A percentile compares a stretch with the other conserved stretches of the same genome.
These are phyloP conservation scores for Cacatua alba DNA, from an alignment of 2,113 vertebrate species.

Conservation along the genomic window DNA sequence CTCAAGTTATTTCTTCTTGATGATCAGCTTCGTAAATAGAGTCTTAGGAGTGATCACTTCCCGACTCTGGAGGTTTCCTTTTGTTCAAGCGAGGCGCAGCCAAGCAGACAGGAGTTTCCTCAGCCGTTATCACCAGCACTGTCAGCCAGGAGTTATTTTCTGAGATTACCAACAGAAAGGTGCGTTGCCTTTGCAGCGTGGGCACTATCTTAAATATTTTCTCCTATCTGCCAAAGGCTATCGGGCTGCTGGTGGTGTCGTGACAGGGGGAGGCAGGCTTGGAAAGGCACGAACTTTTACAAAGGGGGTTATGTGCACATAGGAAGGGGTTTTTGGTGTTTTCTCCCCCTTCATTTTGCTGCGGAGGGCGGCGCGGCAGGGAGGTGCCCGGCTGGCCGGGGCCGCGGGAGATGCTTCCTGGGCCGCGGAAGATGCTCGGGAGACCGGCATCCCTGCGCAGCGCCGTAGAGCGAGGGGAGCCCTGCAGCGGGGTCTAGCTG, in stretches of 20 bases:
- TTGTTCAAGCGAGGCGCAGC: constrained; percentile 67
- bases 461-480: neutral
- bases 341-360: neutral
- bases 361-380: neutral
- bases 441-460: rapidly evolving
- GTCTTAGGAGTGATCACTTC: constrained; percentile 43
- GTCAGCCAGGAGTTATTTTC: constrained; percentile 19
- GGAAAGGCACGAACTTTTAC: neutral
- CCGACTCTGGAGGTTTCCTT: constrained; percentile 59
- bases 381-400: neutral
- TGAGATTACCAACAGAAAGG: neutral
- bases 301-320: neutral
- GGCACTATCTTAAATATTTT: neutral
- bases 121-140: neutral
- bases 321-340: neutral
- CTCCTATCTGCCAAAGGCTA: neutral
- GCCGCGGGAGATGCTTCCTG: neutral
- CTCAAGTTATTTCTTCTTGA: constrained; percentile 51
- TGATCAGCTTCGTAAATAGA: constrained; percentile 47
- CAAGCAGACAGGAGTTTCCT: constrained; percentile 34
- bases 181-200: neutral
- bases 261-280: neutral
- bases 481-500: neutral
- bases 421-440: neutral
- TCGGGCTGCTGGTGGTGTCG: neutral